Evolutionary conservation across 2,888 invertebrate species (phyloP), one percentile per base, ranked within the genome.

Genomic region (Poecilus cupreus): DNA sequence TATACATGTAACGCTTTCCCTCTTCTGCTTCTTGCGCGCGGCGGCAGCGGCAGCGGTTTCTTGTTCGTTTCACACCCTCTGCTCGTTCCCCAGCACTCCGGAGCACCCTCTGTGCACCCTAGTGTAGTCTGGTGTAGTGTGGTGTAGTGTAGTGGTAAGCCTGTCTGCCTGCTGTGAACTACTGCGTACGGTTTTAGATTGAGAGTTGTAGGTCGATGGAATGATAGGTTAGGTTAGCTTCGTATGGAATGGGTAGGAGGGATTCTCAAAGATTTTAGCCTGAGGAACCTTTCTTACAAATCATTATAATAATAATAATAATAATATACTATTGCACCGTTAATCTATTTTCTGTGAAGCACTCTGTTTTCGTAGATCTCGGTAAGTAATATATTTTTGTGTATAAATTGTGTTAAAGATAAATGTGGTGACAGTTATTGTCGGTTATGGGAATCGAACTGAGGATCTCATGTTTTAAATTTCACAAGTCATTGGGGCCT

Each of bases 1-100:
- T 77, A 77, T 77, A 77, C 77, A 77, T 77, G 77, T 60, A 60
- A 77, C 77, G 43, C 57, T 39, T 46, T 72, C 46, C 46, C 22
- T 72, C n/a, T n/a, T 46, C 46, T 43, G 32, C 16, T 68, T 68
- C 54, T 54, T 54, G 54, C 54, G 54, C 11, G 54, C 5, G 64
- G 60, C 10, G 13, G 60, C 13, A 10, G 26, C 16, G 16, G 60
- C 32, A 10, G 64, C 18, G 64, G 64, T 68, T 68, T 68, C 64
- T 68, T 68, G 37, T 24, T 60, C 60, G 60, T 60, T 60, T 60
- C 60, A 60, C 60, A 60, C 24, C 60, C 24, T 57, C 24, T 57
- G 10, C 57, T 3, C 8, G 32, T 8, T 6, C 32, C 20, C n/a
- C 49, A 8, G 2, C 4, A 49, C 49, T 49, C 49, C 49, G 49